These are phyloP conservation scores for Drosophila kepulauana DNA, from an alignment of 1,140 invertebrate genomes.

Conservation along the genomic window DNA sequence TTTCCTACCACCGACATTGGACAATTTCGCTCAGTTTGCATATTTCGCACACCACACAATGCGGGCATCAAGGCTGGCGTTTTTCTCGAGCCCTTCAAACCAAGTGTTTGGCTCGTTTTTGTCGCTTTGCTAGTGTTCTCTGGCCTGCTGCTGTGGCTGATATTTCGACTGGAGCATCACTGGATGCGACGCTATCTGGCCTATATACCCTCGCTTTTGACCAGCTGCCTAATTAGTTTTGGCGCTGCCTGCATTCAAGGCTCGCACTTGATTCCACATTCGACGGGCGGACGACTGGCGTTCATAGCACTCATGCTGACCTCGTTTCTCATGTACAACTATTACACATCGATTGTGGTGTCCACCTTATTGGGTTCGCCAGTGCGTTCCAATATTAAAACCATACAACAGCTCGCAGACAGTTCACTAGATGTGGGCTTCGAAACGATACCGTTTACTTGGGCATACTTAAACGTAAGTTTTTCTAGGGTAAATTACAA, in stretches of 20 bases:
- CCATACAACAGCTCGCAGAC: slow-evolving; percentile 74
- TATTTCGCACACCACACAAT: slow-evolving; percentile 80
- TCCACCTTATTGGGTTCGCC: slow-evolving; percentile 73
- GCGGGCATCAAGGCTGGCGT: slow-evolving; percentile 62
- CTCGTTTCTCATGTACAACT: slow-evolving; percentile 82
- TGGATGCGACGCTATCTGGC: slow-evolving; percentile 46
- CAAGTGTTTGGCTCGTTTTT: slow-evolving; percentile 72
- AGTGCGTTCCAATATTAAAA: slow-evolving; percentile 73
- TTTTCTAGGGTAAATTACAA: neutral
- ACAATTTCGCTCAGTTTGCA: slow-evolving; percentile 73
- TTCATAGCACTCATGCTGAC: slow-evolving; percentile 70
- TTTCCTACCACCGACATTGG: slow-evolving; percentile 52
- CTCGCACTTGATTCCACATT: slow-evolving; percentile 65
- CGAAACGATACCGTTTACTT: slow-evolving; percentile 66
- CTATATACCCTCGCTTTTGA: slow-evolving; percentile 69
- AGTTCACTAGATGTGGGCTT: slow-evolving; percentile 73
- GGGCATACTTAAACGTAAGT: slow-evolving; percentile 69
- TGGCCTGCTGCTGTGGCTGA: slow-evolving; percentile 64
- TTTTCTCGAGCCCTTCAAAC: slow-evolving; percentile 73
- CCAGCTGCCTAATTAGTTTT: slow-evolving; percentile 67
- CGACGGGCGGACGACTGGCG: slow-evolving; percentile 66
- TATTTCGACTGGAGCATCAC: slow-evolving; percentile 63
- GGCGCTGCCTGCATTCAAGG: slow-evolving; percentile 79
- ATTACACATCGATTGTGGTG: slow-evolving; percentile 81
- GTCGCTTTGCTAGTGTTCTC: slow-evolving; percentile 41